Conservation (phyloP, 2,113 vertebrate species). For the Ondatra zibethicus region DNA sequence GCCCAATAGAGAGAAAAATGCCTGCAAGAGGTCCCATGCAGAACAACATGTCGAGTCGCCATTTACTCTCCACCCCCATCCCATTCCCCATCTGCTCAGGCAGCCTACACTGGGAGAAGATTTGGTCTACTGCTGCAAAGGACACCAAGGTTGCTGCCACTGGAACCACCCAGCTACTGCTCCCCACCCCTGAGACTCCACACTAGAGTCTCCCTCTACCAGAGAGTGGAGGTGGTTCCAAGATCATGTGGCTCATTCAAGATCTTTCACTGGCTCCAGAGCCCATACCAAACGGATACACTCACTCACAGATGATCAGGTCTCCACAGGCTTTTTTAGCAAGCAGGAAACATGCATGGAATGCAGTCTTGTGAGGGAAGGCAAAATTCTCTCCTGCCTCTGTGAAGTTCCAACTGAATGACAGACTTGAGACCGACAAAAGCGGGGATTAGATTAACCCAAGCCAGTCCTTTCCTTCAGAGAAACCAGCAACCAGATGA, state of each 20-base stretch:
- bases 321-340: neutral
- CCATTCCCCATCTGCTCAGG: neutral
- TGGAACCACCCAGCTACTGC: neutral
- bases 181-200: rapidly evolving
- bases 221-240: neutral
- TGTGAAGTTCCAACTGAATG: neutral
- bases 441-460: neutral
- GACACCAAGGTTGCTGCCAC: neutral
- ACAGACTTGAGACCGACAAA: neutral
- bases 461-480: neutral
- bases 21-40: neutral
- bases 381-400: neutral
- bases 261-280: neutral
- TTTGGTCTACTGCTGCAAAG: neutral
- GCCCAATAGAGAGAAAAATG: neutral
- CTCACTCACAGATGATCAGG: neutral
- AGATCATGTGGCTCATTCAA: neutral
- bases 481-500: neutral
- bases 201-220: neutral
- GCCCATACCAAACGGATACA: too few relatives aligned
- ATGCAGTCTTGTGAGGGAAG: neutral
- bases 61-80: neutral
- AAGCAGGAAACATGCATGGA: neutral
- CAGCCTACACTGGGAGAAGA: neutral
- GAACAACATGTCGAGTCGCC: neutral